Evolutionary conservation across 2,797 vertebrate species (phyloP).

Genomic region (Sciurus carolinensis): DNA sequence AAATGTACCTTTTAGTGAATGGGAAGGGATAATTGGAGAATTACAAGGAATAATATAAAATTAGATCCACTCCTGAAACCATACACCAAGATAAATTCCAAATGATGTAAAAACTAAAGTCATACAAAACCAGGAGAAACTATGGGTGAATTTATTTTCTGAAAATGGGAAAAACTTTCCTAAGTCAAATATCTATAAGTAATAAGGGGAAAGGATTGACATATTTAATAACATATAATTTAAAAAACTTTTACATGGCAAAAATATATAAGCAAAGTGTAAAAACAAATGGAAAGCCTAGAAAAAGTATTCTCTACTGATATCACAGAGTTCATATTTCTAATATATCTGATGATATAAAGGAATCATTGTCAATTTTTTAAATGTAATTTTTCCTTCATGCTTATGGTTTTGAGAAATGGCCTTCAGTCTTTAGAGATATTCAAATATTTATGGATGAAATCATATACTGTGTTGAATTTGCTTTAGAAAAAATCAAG

Average conservation of each 20-base stretch:
- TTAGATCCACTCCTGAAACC: not conserved
- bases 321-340: not conserved
- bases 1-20: conserved; percentile 3
- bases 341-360: not conserved
- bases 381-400: not conserved
- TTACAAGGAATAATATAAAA: conserved; percentile 8
- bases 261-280: not conserved
- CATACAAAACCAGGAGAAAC: not conserved
- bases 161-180: not conserved
- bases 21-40: not conserved
- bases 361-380: not conserved
- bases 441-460: conserved; percentile 21
- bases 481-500: conserved; percentile 50
- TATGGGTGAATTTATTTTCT: not conserved
- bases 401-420: conserved; percentile 34
- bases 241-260: not conserved
- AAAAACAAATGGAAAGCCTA: not conserved
- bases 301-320: not conserved
- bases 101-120: not conserved
- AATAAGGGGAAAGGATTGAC: not conserved
- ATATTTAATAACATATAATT: not conserved
- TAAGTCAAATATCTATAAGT: conserved; percentile 5
- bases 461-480: conserved; percentile 9
- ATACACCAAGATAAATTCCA: not conserved
- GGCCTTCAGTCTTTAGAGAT: not conserved